A percentile compares a stretch with the other conserved stretches of the same genome.
Conservation (phyloP, 2,888 invertebrate genomes). For the Hypolimnas misippus region DNA sequence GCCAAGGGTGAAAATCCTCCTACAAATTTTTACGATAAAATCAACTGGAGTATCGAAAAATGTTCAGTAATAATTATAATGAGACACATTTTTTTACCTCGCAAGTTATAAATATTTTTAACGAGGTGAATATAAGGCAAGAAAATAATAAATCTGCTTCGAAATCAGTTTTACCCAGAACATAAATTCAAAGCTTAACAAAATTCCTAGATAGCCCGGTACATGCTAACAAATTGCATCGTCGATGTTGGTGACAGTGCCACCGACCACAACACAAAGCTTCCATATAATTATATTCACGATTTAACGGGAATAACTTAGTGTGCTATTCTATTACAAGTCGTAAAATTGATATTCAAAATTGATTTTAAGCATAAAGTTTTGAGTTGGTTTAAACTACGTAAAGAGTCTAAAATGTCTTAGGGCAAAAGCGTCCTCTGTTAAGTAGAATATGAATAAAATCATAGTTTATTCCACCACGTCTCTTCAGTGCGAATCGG, state of each 20-base stretch:
- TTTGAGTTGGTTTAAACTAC: too few relatives aligned
- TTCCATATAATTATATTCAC: conserved; percentile 10
- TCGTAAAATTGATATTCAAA: not conserved
- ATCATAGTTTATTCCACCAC: too few relatives aligned
- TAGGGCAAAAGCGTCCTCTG: too few relatives aligned
- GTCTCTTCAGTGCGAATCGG: too few relatives aligned
- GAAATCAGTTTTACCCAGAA: not conserved
- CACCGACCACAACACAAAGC: conserved; percentile 13
- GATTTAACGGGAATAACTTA: not conserved
- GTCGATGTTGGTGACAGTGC: conserved; percentile 10
- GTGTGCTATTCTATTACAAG: not conserved
- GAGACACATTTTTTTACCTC: not conserved
- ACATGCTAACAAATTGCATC: conserved; percentile 8
- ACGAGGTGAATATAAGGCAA: not conserved
- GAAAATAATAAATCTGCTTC: not conserved
- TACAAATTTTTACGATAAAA: not conserved
- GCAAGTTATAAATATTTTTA: not conserved
- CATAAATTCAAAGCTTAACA: conserved; percentile 1
- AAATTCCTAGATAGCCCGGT: not conserved
- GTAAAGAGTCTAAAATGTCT: too few relatives aligned
- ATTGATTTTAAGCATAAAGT: not conserved
- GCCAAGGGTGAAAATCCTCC: not conserved
- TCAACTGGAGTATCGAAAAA: not conserved
- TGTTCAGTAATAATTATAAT: conserved; percentile 2
- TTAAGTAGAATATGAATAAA: too few relatives aligned